phyloP scores from a whole-genome alignment of 2,113 vertebrate species.

The Ailuropoda melanoleuca region DNA sequence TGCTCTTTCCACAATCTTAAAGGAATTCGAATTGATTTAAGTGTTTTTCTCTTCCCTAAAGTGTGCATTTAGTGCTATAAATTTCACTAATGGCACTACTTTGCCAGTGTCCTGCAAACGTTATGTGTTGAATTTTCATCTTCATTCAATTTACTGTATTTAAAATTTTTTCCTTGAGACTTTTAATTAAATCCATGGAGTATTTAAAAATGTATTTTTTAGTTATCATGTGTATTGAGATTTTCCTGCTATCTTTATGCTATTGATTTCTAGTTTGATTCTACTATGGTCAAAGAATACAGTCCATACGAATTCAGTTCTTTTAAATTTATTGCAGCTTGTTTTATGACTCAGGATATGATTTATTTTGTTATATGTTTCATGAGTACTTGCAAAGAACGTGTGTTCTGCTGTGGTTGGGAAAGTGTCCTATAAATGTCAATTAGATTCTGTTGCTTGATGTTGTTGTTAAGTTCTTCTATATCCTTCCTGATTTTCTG shows the following conservation, averaged over 20 bases:
- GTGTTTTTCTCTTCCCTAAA: background rate
- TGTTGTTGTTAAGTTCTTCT: background rate
- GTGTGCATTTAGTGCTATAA: background rate
- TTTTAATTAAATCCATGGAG: background rate
- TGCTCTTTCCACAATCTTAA: background rate
- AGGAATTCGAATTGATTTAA: background rate
- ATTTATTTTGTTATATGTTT: background rate
- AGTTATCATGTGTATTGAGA: background rate
- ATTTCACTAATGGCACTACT: background rate
- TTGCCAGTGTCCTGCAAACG: background rate
- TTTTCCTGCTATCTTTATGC: background rate
- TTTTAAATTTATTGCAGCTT: background rate
- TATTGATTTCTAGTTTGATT: background rate
- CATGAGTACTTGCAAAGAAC: background rate
- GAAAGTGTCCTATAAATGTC: background rate
- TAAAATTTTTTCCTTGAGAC: background rate
- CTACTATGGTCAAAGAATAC: background rate
- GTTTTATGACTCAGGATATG: background rate
- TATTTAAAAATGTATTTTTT: background rate
- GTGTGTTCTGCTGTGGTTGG: background rate
- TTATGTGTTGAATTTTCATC: background rate
- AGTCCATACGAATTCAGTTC: background rate
- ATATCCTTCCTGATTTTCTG: background rate
- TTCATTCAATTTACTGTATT: background rate
- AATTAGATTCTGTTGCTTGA: background rate